A percentile compares a stretch with the other conserved stretches of the same genome.
Conservation (phyloP, 2,797 vertebrate genomes). For the Siniperca obscura region DNA sequence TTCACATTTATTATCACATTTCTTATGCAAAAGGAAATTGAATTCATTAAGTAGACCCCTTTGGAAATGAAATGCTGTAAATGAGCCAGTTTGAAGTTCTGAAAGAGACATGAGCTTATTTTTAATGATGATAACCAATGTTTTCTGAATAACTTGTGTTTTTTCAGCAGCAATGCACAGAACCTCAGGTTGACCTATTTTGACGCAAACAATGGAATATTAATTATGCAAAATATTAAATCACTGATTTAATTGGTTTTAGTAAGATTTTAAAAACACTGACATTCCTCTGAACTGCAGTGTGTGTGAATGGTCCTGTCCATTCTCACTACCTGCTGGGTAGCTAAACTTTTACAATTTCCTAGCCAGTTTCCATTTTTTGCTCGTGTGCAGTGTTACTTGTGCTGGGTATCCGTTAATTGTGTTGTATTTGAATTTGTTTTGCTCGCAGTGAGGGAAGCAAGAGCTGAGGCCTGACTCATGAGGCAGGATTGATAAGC, state of each 20-base stretch:
- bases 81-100: slow-evolving; percentile 65
- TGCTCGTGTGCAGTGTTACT: slow-evolving; percentile 15
- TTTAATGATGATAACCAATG: slow-evolving; percentile 45
- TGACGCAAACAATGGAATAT: not conserved
- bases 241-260: not conserved
- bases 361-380: slow-evolving; percentile 49
- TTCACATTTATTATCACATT: slow-evolving; percentile 75
- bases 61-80: slow-evolving; percentile 73
- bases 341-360: slow-evolving; percentile 27
- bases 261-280: not conserved
- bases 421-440: slow-evolving; percentile 43
- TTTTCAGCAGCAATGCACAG: not conserved
- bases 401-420: slow-evolving; percentile 36
- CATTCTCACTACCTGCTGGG: slow-evolving; percentile 16
- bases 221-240: slow-evolving; percentile 1
- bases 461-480: slow-evolving; percentile 43
- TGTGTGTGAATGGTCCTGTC: slow-evolving; percentile 11
- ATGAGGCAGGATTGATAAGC: slow-evolving; percentile 72
- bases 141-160: slow-evolving; percentile 19
- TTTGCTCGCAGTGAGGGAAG: slow-evolving; percentile 54
- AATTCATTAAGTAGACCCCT: slow-evolving; percentile 76
- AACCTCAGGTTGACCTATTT: slow-evolving; percentile 6
- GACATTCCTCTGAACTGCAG: slow-evolving; percentile 13
- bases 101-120: slow-evolving; percentile 56
- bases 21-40: slow-evolving; percentile 77